Evolutionary conservation across 1,140 invertebrate species (phyloP).

Genomic region (Charaxes varanes): DNA sequence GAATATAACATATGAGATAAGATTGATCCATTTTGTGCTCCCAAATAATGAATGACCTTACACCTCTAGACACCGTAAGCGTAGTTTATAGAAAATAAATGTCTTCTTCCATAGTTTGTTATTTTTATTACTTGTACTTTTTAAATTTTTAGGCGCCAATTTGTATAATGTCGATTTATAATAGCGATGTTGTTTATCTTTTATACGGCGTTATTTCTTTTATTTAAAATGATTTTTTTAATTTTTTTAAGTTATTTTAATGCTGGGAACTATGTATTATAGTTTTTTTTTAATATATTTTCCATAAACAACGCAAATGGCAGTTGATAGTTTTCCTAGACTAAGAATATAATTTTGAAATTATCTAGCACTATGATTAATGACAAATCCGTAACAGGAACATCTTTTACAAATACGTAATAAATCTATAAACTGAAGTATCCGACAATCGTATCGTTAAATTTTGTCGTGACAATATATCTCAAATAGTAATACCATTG

Average conservation of each 20-base stretch:
- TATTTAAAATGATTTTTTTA: too few species aligned
- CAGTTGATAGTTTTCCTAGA: neutral
- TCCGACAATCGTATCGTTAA: constrained; percentile 4
- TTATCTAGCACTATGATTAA: constrained; percentile 15
- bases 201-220: too few species aligned
- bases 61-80: neutral
- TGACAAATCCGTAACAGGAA: constrained; percentile 58
- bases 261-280: too few species aligned
- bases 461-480: constrained; percentile 2
- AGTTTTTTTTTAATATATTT: constrained; percentile 6
- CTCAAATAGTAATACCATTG: too few species aligned
- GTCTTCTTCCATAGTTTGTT: too few species aligned
- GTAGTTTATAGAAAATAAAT: neutral
- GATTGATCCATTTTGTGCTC: constrained; percentile 40
- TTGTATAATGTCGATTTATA: too few species aligned
- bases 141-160: too few species aligned
- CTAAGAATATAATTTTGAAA: constrained; percentile 16
- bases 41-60: constrained; percentile 16
- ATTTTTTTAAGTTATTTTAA: too few species aligned
- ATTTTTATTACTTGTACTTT: too few species aligned
- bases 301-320: constrained; percentile 2
- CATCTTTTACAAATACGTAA: constrained; percentile 29
- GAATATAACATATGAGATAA: constrained; percentile 14
- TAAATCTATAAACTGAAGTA: constrained; percentile 1
- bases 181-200: too few species aligned